Evolutionary conservation across 2,797 vertebrate genomes (phyloP).

Genomic region (Poecilia velifera): DNA sequence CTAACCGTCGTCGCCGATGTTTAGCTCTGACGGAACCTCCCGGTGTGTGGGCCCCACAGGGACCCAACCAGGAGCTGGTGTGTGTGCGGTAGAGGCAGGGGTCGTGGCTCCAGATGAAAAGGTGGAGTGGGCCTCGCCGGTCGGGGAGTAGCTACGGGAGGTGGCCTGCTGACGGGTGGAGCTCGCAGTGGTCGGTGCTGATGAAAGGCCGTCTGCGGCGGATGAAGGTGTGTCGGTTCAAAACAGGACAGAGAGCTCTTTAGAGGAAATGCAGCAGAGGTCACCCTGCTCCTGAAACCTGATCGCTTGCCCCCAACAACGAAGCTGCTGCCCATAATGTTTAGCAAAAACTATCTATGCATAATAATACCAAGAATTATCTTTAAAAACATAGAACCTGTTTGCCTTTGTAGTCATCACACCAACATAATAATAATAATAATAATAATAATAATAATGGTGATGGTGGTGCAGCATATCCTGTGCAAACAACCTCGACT

Average conservation of each 20-base stretch:
- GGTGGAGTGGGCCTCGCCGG: constrained; percentile 40
- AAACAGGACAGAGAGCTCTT: constrained; percentile 32
- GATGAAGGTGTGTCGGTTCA: constrained; percentile 44
- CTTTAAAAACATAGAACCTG: background rate
- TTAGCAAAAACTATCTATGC: background rate
- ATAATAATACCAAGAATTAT: background rate
- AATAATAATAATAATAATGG: background rate
- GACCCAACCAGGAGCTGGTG: constrained; percentile 25
- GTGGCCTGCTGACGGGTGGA: constrained; percentile 13
- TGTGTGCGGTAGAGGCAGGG: constrained; percentile 18
- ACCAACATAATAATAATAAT: background rate
- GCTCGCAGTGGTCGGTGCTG: constrained; percentile 16
- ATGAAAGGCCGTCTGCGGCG: constrained; percentile 47
- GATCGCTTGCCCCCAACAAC: background rate
- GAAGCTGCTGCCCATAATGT: background rate
- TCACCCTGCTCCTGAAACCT: constrained; percentile 6
- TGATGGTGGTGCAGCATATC: background rate
- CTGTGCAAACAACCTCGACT: background rate
- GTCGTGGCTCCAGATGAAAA: constrained; percentile 51
- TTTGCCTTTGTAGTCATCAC: background rate
- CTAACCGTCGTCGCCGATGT: constrained; percentile 79
- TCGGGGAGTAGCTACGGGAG: constrained; percentile 20
- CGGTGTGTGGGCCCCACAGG: constrained; percentile 43
- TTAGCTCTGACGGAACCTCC: constrained; percentile 72
- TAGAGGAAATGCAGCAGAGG: constrained; percentile 21